A percentile compares a stretch with the other conserved stretches of the same genome.
Conservation (phyloP, 1,140 invertebrate species). For the Calosoma granatense region DNA sequence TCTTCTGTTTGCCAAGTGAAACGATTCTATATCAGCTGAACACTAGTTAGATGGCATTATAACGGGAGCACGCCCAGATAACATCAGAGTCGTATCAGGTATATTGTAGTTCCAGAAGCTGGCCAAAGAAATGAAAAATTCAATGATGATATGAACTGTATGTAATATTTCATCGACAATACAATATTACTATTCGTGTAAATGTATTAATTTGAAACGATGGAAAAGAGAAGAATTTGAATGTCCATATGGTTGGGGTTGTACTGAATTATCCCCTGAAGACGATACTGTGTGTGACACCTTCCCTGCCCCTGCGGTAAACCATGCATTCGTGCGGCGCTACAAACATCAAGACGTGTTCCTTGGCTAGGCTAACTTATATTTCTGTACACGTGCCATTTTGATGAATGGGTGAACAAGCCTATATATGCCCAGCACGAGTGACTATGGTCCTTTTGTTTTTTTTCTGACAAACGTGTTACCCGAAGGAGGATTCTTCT, state of each 20-base stretch:
- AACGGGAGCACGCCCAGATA: background rate
- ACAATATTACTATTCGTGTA: too few relatives aligned
- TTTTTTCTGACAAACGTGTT: constrained; percentile 5
- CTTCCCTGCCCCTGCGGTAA: too few relatives aligned
- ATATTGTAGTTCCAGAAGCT: background rate
- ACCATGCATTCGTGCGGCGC: too few relatives aligned
- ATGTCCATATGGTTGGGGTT: too few relatives aligned
- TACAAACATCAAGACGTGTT: background rate
- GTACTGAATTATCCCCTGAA: too few relatives aligned
- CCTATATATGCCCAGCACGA: constrained; percentile 7
- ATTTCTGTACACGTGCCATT: constrained; percentile 6
- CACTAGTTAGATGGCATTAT: background rate
- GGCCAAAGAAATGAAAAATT: too few relatives aligned
- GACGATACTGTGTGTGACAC: too few relatives aligned
- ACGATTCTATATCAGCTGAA: background rate
- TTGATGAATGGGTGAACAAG: constrained; percentile 7
- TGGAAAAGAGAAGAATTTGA: too few relatives aligned
- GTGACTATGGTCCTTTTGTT: constrained; percentile 1
- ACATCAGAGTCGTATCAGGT: background rate
- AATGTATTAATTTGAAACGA: background rate
- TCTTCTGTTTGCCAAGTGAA: background rate
- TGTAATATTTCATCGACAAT: too few relatives aligned
- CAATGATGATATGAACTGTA: too few relatives aligned
- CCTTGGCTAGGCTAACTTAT: background rate
- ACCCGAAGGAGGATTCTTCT: background rate